Conservation (phyloP, 2,797 vertebrate species). For the Hemitrygon akajei region DNA sequence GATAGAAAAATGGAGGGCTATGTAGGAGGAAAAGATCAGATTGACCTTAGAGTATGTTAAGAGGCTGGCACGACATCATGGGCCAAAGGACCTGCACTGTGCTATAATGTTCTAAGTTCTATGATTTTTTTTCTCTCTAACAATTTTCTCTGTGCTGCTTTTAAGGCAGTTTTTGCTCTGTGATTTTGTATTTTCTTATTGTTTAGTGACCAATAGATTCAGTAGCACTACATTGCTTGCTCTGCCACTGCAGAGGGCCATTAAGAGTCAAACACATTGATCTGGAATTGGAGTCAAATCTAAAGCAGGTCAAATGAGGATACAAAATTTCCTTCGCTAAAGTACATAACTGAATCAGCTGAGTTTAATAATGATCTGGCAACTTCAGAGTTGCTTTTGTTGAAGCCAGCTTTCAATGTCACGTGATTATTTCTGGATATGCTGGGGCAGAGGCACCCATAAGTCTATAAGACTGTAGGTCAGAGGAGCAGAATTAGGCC, state of each 20-base stretch:
- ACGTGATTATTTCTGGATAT: neutral
- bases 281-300: neutral
- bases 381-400: neutral
- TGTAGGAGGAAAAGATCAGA: no score
- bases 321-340: neutral
- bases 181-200: neutral
- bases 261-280: neutral
- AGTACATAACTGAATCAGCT: neutral
- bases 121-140: neutral
- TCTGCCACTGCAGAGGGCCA: neutral
- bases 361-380: neutral
- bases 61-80: no score
- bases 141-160: neutral
- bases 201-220: neutral
- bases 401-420: neutral
- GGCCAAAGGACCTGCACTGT: no score
- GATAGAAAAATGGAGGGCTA: no score
- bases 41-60: no score
- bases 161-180: neutral
- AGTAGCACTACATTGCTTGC: neutral
- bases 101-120: no score
- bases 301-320: neutral
- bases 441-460: no score
- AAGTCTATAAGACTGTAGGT: no score
- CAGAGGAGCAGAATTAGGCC: no score